phyloP scores from a whole-genome alignment of 92 coral and sea anemone species.

The Palythoa grandis region DNA sequence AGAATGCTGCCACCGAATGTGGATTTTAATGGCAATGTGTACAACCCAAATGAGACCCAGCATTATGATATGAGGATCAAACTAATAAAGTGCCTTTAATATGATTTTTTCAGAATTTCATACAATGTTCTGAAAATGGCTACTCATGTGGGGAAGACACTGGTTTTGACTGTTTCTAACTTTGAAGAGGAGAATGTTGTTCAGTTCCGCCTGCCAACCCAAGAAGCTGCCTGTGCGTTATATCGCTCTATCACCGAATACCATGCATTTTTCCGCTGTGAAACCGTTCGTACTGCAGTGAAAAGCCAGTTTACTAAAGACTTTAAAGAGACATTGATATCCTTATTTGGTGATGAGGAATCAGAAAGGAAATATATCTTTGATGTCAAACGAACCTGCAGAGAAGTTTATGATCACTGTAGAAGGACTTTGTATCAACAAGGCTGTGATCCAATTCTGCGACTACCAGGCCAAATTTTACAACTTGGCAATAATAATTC shows the following conservation, averaged over 20 bases:
- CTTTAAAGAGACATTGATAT: constrained; percentile 87
- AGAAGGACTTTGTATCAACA: constrained; percentile 82
- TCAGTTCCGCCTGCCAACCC: constrained; percentile 70
- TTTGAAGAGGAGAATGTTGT: constrained; percentile 64
- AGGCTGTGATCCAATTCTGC: constrained; percentile 79
- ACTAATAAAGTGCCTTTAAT: background rate
- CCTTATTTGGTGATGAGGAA: constrained; percentile 92
- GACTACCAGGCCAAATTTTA: constrained; percentile 15
- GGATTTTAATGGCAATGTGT: too few relatives aligned
- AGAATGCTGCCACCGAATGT: too few relatives aligned
- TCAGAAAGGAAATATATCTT: constrained; percentile 96
- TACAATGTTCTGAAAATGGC: constrained; percentile 87
- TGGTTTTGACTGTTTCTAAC: constrained; percentile 61
- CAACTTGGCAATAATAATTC: background rate
- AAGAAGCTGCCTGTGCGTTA: constrained; percentile 87
- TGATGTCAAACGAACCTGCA: constrained; percentile 92
- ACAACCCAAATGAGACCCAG: too few relatives aligned
- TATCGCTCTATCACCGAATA: constrained; percentile 96
- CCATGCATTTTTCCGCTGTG: constrained; percentile 98
- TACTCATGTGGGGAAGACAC: constrained; percentile 74
- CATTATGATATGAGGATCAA: too few relatives aligned
- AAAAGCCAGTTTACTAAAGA: constrained; percentile 94
- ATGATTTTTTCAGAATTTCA: constrained; percentile 65
- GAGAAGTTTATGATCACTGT: constrained; percentile 93
- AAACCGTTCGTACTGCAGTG: constrained; percentile 92